Conservation (phyloP, 2,888 invertebrate species). For the Magallana nippona region DNA sequence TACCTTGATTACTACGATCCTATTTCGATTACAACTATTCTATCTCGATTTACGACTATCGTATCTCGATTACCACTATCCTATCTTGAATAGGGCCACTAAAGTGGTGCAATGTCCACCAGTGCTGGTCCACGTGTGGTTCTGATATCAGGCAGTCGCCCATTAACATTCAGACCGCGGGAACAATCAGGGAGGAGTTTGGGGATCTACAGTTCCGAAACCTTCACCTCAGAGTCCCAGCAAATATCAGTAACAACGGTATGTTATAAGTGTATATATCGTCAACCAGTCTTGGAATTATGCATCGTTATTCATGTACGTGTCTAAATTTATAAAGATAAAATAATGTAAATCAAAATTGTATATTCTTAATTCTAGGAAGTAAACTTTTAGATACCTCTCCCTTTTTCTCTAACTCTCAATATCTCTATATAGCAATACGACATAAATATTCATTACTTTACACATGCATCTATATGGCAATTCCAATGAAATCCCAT, state of each 20-base stretch:
- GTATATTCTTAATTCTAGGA: no score
- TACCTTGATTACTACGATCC: no score
- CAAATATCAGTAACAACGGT: neutral
- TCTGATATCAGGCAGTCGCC: neutral
- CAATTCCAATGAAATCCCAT: no score
- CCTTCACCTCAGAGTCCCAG: neutral
- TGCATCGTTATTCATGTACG: neutral
- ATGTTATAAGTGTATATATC: neutral
- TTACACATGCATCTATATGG: no score
- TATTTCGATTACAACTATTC: no score
- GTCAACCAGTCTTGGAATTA: neutral
- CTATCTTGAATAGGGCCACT: neutral
- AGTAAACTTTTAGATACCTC: no score
- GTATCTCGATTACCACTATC: no score
- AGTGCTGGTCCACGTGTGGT: slow-evolving; percentile 5
- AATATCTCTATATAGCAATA: no score
- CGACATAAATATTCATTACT: no score
- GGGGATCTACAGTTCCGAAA: neutral
- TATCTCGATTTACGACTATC: no score
- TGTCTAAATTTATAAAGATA: neutral
- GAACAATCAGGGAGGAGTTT: neutral
- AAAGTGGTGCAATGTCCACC: neutral
- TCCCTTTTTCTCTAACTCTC: no score
- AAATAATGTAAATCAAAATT: no score
- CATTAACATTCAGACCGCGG: neutral